Conservation (phyloP, 2,797 vertebrate species). For the Phrynocephalus forsythii region DNA sequence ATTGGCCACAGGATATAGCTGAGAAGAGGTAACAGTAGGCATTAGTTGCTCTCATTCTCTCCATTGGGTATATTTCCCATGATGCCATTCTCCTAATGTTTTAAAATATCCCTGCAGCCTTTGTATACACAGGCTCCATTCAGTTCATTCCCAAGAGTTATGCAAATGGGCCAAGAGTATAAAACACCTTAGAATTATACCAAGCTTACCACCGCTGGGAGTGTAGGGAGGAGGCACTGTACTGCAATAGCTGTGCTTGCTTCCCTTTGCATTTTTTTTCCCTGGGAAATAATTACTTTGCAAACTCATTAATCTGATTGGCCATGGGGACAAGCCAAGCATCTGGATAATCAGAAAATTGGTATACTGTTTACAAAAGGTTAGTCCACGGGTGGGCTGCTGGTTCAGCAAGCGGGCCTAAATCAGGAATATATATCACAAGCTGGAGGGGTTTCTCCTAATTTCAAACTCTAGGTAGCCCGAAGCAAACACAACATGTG, state of each 20-base stretch:
- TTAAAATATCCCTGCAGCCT: neutral
- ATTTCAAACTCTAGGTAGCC: constrained; percentile 23
- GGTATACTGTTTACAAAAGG: constrained; percentile 37
- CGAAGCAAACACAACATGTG: constrained; percentile 16
- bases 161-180: neutral
- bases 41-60: neutral
- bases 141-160: neutral
- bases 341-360: constrained; percentile 43
- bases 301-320: constrained; percentile 41
- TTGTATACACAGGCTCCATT: neutral
- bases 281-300: constrained; percentile 29
- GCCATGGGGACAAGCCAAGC: constrained; percentile 29
- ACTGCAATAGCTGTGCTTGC: neutral
- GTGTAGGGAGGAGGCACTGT: neutral
- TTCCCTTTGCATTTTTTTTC: constrained; percentile 6
- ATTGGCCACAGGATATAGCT: constrained; percentile 27
- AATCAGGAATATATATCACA: constrained; percentile 5
- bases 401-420: constrained; percentile 1
- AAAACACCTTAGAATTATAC: neutral
- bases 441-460: constrained; percentile 9
- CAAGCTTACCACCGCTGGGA: neutral
- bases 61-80: neutral
- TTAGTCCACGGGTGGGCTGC: constrained; percentile 27
- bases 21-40: neutral
- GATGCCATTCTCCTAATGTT: neutral